Evolutionary conservation across 1,140 invertebrate genomes (phyloP).

Genomic region (Brachionus manjavacas): DNA sequence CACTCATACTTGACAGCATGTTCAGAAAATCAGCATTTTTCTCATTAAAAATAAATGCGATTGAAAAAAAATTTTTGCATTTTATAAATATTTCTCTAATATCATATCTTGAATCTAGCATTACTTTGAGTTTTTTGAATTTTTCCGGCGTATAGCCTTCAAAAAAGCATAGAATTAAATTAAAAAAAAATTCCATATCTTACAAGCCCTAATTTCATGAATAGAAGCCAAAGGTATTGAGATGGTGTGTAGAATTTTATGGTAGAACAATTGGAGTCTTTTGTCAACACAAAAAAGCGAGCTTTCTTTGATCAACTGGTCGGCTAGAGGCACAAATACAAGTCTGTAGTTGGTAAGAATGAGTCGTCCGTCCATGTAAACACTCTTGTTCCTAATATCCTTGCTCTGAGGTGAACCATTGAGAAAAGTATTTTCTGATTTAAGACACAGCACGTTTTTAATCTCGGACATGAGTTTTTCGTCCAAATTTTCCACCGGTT

Average conservation of each 20-base stretch:
- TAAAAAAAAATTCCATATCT: background rate
- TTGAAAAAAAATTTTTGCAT: slow-evolving; percentile 3
- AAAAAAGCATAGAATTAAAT: background rate
- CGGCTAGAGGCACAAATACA: background rate
- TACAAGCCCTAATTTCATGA: slow-evolving; percentile 1
- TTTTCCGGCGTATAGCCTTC: background rate
- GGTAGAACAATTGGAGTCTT: background rate
- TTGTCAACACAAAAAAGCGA: background rate
- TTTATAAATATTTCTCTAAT: slow-evolving; percentile 12
- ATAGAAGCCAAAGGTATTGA: background rate
- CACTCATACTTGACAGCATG: background rate
- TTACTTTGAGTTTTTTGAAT: slow-evolving; percentile 5
- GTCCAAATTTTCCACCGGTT: background rate
- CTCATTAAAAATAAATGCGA: background rate
- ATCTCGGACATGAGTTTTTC: background rate
- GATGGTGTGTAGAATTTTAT: background rate
- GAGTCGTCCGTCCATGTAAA: background rate
- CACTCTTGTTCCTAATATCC: background rate
- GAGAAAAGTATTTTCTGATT: background rate
- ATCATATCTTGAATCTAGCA: background rate
- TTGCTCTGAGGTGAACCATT: background rate
- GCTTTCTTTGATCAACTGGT: background rate
- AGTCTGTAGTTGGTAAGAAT: background rate
- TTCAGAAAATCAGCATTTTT: background rate
- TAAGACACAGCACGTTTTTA: background rate